Base-by-base conservation (phyloP, 1,140 invertebrate genomes). In the Oncopodura yosiiana region DNA sequence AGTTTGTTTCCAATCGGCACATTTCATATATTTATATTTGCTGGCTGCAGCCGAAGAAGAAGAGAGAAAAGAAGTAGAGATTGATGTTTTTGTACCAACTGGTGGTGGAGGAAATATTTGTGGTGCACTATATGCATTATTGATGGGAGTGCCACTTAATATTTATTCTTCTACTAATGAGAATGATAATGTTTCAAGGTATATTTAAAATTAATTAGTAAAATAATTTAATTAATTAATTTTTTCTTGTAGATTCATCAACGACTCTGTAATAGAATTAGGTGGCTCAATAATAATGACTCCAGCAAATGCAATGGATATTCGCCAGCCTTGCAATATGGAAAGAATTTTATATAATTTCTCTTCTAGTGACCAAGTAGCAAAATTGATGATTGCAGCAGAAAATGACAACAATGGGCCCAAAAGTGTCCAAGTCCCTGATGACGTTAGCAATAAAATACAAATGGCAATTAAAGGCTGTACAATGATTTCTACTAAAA, bases 271-370 rank as follows among this genome's bases (percentile, higher is more conserved):
- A 27, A 68, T 67, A 36, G 30, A 58, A 23, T 54, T 69, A 26
- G 49, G 62, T 12, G 56, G 60, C 3, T 29, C 38, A 1, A 66
- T 70, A 0, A 60, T 56, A 6, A 44, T 42, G 14, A 72, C 74
- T 12, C 60, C 70, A 5, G 70, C 73, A 11, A 69, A 71, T 24
- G 71, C 73, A 9, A 75, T 75, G 73, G 73, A 75, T 49, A 74
- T 75, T 60, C 67, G 70, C 65, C 69, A 67, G 45, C 69, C 71
- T 11, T 74, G 72, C 58, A 74, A 74, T 59, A 61, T 73, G 42
- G 71, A 74, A 61, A 61, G 73, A 36, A 49, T 74, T 6, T 64
- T 73, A 55, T 68, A 68, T 53, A 44, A 73, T 41, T 65, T 34
- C 54, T 61, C 48, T 56, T 64, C 18, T 63, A 41, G 19, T 26